phyloP scores from a whole-genome alignment of 1,140 invertebrate genomes.

The Anthonomus grandis region DNA sequence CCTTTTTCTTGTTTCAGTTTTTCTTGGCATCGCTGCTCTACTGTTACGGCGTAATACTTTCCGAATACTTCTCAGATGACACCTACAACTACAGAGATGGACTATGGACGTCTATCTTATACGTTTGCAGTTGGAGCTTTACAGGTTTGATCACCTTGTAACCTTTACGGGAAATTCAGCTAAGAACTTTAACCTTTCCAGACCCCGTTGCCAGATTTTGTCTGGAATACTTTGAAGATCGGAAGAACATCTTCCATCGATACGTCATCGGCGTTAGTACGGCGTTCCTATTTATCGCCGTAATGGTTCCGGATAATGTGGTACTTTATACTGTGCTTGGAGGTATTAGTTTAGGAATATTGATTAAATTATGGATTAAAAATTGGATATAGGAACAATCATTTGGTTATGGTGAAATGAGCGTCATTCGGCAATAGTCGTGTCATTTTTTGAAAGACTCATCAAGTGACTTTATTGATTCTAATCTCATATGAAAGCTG shows the following conservation, averaged over 20 bases:
- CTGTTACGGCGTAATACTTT: slow-evolving; percentile 34
- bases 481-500: no score
- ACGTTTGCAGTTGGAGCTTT: slow-evolving; percentile 23
- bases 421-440: no score
- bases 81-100: slow-evolving; percentile 21
- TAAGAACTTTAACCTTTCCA: slow-evolving; percentile 18
- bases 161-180: no score
- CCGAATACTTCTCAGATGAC: slow-evolving; percentile 20
- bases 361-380: no score
- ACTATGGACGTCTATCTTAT: slow-evolving; percentile 30
- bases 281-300: slow-evolving; percentile 16
- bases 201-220: slow-evolving; percentile 25
- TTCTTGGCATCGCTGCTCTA: slow-evolving; percentile 28
- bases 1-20: slow-evolving; percentile 34
- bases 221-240: slow-evolving; percentile 28
- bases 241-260: slow-evolving; percentile 17
- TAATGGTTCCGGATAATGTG: slow-evolving; percentile 21
- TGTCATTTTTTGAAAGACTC: no score
- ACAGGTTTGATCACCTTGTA: no score
- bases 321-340: slow-evolving; percentile 27
- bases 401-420: no score
- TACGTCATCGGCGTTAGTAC: slow-evolving; percentile 12
- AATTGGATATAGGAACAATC: no score
- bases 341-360: slow-evolving; percentile 29
- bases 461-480: no score